Evolutionary conservation across 2,113 vertebrate genomes (phyloP), one percentile per base, ranked within the genome.

Genomic region (Osmerus eperlanus): DNA sequence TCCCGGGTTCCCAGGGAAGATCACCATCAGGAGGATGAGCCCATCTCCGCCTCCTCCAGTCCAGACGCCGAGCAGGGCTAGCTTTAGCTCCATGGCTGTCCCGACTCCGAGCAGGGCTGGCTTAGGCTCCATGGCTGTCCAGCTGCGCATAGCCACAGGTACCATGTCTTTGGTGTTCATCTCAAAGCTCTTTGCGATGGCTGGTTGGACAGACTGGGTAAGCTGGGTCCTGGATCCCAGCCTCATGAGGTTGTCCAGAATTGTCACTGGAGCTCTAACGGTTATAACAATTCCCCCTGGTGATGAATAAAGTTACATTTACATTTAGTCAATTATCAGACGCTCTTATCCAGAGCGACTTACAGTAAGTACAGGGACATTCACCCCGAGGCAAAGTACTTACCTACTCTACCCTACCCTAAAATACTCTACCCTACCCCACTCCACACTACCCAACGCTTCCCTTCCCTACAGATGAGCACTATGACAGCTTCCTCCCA

Each of bases 61-160:
- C 65, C 75, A 58, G 64, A 55, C 81, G 4, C 60, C 66, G n/a
- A 65, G 78, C 23, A 47, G 25, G 25, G 25, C 25, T 28, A 2
- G 2, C 25, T 25, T 3, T 25, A 25, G 25, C 25, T 25, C 25
- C 25, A 25, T 25, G 25, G 21, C 21, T 23, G 0, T 67, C 65
- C 75, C 55, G 64, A 55, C 81, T 3, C 60, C 66, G n/a, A 65
- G 78, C 23, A 47, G 25, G 25, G 25, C 25, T 25, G 25, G 2
- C 25, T 28, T 3, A 2, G 3, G 25, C 25, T 28, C 25, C 25
- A 28, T 28, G 25, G 58, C 63, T 53, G 78, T 85, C 65, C 73
- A 83, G 5, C 64, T 89, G 32, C 85, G 84, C 54, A 65, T 90
- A 3, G 80, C 88, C 19, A 36, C 70, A 80, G 88, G 88, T 89